Evolutionary conservation across 2,888 invertebrate genomes (phyloP).

Genomic region (Plagodis dolabraria): DNA sequence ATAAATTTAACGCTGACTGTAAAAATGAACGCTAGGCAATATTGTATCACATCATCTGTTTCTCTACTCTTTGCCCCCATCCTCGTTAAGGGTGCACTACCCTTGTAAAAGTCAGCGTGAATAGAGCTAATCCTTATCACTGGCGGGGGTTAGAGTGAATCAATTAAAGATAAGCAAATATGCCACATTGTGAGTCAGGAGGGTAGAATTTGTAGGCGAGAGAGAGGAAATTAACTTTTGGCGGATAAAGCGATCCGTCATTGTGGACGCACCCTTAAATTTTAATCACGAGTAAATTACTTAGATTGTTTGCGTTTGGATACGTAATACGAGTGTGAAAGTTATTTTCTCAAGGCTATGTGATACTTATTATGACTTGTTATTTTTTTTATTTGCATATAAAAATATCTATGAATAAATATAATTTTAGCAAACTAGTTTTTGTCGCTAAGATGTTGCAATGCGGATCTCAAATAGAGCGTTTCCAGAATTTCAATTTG

Average conservation of each 20-base stretch:
- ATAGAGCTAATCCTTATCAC: slow-evolving; percentile 83
- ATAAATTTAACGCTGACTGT: too few relatives aligned
- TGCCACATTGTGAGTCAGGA: slow-evolving; percentile 67
- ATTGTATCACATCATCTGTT: slow-evolving; percentile 8
- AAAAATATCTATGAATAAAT: too few relatives aligned
- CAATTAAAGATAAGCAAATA: slow-evolving; percentile 85
- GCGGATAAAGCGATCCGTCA: slow-evolving; percentile 74
- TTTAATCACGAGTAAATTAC: slow-evolving; percentile 59
- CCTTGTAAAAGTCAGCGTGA: slow-evolving; percentile 84
- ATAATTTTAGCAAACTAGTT: too few relatives aligned
- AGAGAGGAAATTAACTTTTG: slow-evolving; percentile 81
- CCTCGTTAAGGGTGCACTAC: slow-evolving; percentile 77
- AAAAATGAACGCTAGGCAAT: slow-evolving; percentile 36
- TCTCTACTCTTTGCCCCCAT: slow-evolving; percentile 50
- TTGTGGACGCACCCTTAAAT: slow-evolving; percentile 63
- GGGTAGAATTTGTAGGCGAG: slow-evolving; percentile 77
- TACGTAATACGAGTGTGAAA: slow-evolving; percentile 7
- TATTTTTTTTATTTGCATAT: too few relatives aligned
- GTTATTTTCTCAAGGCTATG: slow-evolving; percentile 5
- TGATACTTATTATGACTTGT: too few relatives aligned
- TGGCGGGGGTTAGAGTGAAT: slow-evolving; percentile 78
- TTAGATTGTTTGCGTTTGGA: slow-evolving; percentile 45
- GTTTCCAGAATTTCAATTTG: too few relatives aligned
- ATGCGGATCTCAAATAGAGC: too few relatives aligned
- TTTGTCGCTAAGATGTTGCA: too few relatives aligned